These are phyloP conservation scores for Callospermophilus lateralis DNA, from an alignment of 2,113 vertebrate genomes.

Conservation along the genomic window DNA sequence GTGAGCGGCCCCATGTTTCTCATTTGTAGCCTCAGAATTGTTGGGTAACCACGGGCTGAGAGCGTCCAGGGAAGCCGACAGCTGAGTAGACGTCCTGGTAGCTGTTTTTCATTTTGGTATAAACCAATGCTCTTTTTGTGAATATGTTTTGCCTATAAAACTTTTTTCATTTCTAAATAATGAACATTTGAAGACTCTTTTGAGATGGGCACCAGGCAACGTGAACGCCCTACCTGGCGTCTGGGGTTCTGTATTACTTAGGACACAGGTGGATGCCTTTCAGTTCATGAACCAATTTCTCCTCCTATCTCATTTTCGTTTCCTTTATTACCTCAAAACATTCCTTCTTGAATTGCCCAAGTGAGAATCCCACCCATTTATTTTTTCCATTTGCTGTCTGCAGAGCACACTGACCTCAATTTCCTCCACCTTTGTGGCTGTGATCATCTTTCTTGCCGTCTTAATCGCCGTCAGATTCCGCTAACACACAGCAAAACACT, in stretches of 20 bases:
- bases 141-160: neutral
- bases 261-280: conserved; percentile 61
- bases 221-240: rapidly evolving
- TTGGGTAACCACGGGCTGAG: neutral
- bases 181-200: conserved; percentile 42
- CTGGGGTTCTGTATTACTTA: conserved; percentile 15
- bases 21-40: neutral
- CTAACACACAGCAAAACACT: rapidly evolving
- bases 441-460: neutral
- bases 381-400: conserved; percentile 62
- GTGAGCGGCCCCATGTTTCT: rapidly evolving
- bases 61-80: rapidly evolving
- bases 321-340: conserved; percentile 51
- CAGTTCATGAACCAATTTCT: conserved; percentile 61
- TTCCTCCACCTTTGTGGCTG: neutral
- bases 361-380: conserved; percentile 33
- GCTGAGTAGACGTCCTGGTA: rapidly evolving
- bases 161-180: neutral
- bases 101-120: neutral
- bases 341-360: neutral
- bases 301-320: conserved; percentile 42
- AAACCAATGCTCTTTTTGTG: neutral
- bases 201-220: neutral
- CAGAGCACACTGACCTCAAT: neutral
- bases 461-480: neutral